Evolutionary conservation across 2,888 invertebrate species (phyloP).

Genomic region (Orthonevra nobilis): DNA sequence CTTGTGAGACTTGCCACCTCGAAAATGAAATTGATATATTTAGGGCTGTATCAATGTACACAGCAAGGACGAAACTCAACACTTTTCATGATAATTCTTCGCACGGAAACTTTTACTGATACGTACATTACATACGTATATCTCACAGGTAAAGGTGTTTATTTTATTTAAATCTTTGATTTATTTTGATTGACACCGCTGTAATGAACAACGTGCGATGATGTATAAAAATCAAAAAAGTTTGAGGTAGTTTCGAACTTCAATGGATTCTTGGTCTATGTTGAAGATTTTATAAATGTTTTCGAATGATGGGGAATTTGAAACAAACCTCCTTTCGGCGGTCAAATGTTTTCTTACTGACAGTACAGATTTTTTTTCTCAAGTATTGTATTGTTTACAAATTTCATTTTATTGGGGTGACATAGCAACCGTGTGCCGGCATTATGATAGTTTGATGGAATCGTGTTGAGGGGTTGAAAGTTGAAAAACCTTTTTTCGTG

Average conservation of each 20-base stretch:
- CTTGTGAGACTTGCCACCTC: constrained; percentile 13
- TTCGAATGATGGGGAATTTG: not conserved
- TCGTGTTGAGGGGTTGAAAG: constrained; percentile 28
- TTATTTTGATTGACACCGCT: constrained; percentile 63
- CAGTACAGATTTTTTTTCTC: constrained; percentile 8
- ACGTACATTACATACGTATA: too few species aligned
- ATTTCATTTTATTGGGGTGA: constrained; percentile 33
- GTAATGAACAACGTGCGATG: constrained; percentile 24
- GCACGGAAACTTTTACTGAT: constrained; percentile 49
- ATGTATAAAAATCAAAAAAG: constrained; percentile 20
- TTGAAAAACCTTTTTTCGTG: constrained; percentile 48
- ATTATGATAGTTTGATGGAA: not conserved
- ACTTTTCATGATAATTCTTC: constrained; percentile 50
- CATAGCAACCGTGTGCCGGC: constrained; percentile 65
- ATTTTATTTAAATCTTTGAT: constrained; percentile 31
- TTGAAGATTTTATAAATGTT: constrained; percentile 15
- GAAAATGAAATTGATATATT: constrained; percentile 23
- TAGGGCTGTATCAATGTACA: constrained; percentile 25
- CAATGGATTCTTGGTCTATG: not conserved
- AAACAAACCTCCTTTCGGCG: constrained; percentile 27
- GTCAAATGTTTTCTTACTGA: constrained; percentile 53
- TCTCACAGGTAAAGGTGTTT: constrained; percentile 27
- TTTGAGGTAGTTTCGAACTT: constrained; percentile 49
- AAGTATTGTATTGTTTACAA: constrained; percentile 51
- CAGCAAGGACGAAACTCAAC: constrained; percentile 48